A percentile compares a stretch with the other conserved stretches of the same genome.
Conservation (phyloP, 2,797 vertebrate species). For the Coendou prehensilis region DNA sequence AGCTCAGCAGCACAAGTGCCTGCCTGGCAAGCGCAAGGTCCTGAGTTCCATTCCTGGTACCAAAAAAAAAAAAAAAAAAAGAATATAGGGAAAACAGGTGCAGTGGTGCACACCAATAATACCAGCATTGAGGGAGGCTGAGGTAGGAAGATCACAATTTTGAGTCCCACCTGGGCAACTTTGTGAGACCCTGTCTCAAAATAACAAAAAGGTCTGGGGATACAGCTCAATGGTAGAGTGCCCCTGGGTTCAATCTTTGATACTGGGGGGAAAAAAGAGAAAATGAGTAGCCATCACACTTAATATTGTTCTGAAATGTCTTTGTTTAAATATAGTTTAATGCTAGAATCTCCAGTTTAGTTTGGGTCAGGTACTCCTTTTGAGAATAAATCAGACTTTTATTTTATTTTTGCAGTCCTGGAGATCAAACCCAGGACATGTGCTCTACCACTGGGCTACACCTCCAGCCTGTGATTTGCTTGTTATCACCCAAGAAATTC, state of each 20-base stretch:
- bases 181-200: not conserved
- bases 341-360: not conserved
- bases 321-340: conserved; percentile 30
- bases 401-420: not conserved
- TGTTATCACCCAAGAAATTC: not conserved
- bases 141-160: not conserved
- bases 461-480: not conserved
- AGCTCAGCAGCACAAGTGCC: no score
- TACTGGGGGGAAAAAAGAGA: not conserved
- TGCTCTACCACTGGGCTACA: not conserved
- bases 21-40: no score
- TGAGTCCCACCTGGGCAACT: not conserved
- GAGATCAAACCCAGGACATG: not conserved
- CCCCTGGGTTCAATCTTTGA: not conserved
- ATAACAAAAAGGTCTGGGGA: not conserved
- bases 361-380: conserved; percentile 33
- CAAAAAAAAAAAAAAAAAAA: not conserved
- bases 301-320: conserved; percentile 36
- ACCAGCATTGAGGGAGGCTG: not conserved
- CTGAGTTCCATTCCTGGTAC: no score
- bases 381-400: conserved; percentile 54
- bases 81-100: not conserved
- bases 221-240: not conserved
- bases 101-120: not conserved
- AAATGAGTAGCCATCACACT: not conserved